Evolutionary conservation across 1,140 invertebrate genomes (phyloP).

Genomic region (Bombus turneri): DNA sequence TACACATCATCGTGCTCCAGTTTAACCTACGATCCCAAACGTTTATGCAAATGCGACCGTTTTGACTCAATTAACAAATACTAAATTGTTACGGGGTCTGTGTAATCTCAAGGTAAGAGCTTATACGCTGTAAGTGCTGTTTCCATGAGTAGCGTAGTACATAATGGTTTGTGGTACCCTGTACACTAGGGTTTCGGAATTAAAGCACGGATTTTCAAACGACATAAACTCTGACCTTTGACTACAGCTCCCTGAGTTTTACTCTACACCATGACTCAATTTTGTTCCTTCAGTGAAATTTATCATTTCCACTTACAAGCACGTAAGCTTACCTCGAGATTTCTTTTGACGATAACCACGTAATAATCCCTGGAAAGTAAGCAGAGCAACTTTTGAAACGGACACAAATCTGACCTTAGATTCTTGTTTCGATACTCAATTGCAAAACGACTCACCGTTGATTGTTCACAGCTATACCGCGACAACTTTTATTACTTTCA

Average conservation of each 20-base stretch:
- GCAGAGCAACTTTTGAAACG: slow-evolving; percentile 7
- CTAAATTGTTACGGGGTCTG: slow-evolving; percentile 21
- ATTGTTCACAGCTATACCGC: neutral
- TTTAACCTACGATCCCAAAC: neutral
- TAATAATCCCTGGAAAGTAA: slow-evolving; percentile 65
- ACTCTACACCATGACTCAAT: neutral
- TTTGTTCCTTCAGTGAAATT: slow-evolving; percentile 35
- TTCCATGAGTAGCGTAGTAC: slow-evolving; percentile 33
- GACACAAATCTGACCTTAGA: neutral
- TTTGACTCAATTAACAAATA: slow-evolving; percentile 32
- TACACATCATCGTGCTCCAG: neutral
- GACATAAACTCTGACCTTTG: slow-evolving; percentile 76
- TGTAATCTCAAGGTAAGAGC: slow-evolving; percentile 77
- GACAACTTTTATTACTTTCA: neutral
- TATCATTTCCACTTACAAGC: slow-evolving; percentile 73
- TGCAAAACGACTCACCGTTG: slow-evolving; percentile 38
- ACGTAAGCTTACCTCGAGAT: slow-evolving; percentile 73
- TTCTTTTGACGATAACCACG: slow-evolving; percentile 61
- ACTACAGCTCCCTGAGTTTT: slow-evolving; percentile 46
- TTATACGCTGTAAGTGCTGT: slow-evolving; percentile 79
- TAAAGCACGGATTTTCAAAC: slow-evolving; percentile 54
- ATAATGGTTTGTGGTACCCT: neutral
- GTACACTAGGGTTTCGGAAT: neutral
- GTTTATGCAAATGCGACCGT: neutral
- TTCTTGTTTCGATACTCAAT: slow-evolving; percentile 22